phyloP scores from a whole-genome alignment of 2,797 vertebrate species.

The Emys orbicularis region DNA sequence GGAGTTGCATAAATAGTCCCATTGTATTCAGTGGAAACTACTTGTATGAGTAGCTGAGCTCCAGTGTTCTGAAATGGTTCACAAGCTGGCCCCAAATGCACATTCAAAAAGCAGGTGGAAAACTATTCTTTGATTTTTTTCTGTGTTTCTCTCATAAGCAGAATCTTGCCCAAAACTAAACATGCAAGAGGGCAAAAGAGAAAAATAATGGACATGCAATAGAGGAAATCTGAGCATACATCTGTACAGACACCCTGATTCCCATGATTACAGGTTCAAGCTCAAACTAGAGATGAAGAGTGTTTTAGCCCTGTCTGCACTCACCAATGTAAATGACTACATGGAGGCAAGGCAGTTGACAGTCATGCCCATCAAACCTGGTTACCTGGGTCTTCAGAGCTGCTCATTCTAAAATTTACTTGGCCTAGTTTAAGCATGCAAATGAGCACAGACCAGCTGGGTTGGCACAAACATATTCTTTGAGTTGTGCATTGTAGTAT shows the following conservation, averaged over 20 bases:
- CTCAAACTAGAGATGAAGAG: background rate
- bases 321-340: background rate
- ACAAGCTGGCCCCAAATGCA: accelerated
- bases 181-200: background rate
- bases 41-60: background rate
- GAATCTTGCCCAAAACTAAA: constrained; percentile 1
- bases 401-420: accelerated
- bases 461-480: background rate
- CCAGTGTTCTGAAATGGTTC: background rate
- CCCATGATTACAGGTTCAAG: background rate
- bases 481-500: accelerated
- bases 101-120: background rate
- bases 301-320: background rate
- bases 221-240: background rate
- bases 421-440: accelerated
- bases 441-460: background rate
- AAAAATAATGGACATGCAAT: background rate
- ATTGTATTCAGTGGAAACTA: background rate
- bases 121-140: background rate
- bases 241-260: background rate
- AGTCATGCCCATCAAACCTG: background rate
- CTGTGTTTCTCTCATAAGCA: constrained; percentile 9
- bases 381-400: background rate
- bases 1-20: background rate
- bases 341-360: background rate